Evolutionary conservation across 2,888 invertebrate genomes (phyloP).

Genomic region (Perizoma flavofasciatum): DNA sequence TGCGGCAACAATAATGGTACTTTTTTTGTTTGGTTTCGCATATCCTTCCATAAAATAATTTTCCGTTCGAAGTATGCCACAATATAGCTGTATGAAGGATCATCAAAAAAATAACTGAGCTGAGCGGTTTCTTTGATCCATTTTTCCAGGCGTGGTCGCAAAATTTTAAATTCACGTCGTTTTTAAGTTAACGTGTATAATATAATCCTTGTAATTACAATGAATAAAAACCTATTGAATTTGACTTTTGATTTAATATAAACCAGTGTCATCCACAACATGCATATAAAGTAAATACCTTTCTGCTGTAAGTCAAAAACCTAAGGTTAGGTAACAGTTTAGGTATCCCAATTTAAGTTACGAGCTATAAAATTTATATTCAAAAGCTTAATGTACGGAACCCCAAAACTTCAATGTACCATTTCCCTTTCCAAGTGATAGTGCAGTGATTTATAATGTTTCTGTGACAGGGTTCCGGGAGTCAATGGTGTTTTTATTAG

Average conservation of each 20-base stretch:
- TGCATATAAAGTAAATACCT: too few relatives aligned
- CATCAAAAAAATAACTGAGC: too few relatives aligned
- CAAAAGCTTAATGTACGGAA: slow-evolving; percentile 26
- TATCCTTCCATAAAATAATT: too few relatives aligned
- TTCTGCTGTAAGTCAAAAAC: background rate
- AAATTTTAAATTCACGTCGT: background rate
- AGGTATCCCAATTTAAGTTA: slow-evolving; percentile 6
- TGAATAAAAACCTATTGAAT: too few relatives aligned
- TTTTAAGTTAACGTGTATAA: too few relatives aligned
- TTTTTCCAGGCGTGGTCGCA: background rate
- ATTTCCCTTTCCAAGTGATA: slow-evolving; percentile 31
- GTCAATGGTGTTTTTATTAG: slow-evolving; percentile 67
- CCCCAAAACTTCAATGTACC: slow-evolving; percentile 29
- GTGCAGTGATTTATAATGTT: slow-evolving; percentile 63
- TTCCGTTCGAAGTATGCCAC: too few relatives aligned
- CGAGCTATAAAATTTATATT: slow-evolving; percentile 20
- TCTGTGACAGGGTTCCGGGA: slow-evolving; percentile 69
- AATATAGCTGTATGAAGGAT: too few relatives aligned
- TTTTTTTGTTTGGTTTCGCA: background rate
- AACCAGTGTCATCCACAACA: too few relatives aligned
- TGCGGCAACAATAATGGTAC: slow-evolving; percentile 1
- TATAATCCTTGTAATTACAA: too few relatives aligned
- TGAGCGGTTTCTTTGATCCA: too few relatives aligned
- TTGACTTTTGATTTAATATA: too few relatives aligned
- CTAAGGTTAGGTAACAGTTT: slow-evolving; percentile 8